Evolutionary conservation across 1,140 invertebrate species (phyloP).

Genomic region (Matsumurasca onukii): DNA sequence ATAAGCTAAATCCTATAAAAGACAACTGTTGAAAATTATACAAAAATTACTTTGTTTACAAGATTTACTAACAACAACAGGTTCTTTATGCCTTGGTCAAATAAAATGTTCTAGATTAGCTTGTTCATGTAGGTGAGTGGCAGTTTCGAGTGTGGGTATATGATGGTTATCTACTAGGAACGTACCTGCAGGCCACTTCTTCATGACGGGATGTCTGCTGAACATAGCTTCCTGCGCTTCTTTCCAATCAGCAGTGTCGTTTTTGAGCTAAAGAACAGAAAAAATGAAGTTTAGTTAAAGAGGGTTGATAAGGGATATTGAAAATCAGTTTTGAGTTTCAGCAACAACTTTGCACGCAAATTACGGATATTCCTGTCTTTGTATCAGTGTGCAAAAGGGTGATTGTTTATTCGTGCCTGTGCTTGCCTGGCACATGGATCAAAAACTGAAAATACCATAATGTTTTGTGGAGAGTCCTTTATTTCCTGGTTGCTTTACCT

Average conservation of each 20-base stretch:
- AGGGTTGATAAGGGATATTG: no score
- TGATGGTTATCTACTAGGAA: neutral
- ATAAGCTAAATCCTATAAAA: neutral
- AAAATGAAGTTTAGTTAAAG: no score
- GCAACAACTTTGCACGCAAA: no score
- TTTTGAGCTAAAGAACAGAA: conserved; percentile 62
- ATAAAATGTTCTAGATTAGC: neutral
- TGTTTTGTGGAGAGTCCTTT: no score
- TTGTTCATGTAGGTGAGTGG: neutral
- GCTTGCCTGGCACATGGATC: no score
- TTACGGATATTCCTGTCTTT: no score
- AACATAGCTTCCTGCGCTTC: conserved; percentile 63
- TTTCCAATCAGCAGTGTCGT: conserved; percentile 55
- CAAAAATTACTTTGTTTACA: neutral
- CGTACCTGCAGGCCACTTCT: conserved; percentile 53
- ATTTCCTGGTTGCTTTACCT: no score
- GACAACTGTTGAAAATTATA: neutral
- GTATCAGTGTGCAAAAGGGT: no score
- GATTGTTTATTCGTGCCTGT: no score
- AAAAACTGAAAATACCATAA: no score
- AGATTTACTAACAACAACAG: neutral
- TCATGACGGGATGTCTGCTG: conserved; percentile 66
- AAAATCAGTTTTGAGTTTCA: no score
- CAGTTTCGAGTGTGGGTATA: neutral
- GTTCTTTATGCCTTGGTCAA: neutral